Evolutionary conservation across 2,113 vertebrate genomes (phyloP).

Genomic region (Halcyon malimbica): DNA sequence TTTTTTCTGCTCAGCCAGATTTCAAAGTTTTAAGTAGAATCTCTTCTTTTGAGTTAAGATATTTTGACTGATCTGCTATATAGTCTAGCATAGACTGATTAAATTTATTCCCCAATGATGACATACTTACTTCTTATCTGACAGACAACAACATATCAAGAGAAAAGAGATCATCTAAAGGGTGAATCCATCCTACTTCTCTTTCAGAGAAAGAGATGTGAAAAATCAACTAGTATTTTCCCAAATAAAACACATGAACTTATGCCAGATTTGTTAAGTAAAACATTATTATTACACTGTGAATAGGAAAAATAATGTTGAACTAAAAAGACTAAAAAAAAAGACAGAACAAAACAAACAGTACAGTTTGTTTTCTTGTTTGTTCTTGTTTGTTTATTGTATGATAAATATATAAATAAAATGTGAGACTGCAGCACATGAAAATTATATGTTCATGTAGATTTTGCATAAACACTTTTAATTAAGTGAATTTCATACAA

Average conservation of each 20-base stretch:
- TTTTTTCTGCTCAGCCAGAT: not conserved
- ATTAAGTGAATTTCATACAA: not conserved
- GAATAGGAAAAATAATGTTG: not conserved
- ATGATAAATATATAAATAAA: not conserved
- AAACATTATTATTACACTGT: not conserved
- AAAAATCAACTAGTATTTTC: not conserved
- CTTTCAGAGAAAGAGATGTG: not conserved
- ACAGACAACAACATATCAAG: not conserved
- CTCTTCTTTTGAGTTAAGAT: not conserved
- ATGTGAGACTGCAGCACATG: not conserved
- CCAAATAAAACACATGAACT: not conserved
- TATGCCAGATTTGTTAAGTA: not conserved
- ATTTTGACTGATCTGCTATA: not conserved
- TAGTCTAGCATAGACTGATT: not conserved
- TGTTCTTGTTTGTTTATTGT: not conserved
- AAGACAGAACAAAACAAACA: not conserved
- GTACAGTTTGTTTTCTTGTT: not conserved
- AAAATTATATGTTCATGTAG: not conserved
- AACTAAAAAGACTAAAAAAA: not conserved
- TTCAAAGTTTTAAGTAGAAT: not conserved
- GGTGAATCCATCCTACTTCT: not conserved
- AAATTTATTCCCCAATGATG: not conserved
- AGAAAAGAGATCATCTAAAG: not conserved
- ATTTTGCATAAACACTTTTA: constrained; percentile 17
- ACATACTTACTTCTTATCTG: constrained; percentile 5